phyloP scores from a whole-genome alignment of 1,140 invertebrate genomes.

The Panagrolaimus sp. region DNA sequence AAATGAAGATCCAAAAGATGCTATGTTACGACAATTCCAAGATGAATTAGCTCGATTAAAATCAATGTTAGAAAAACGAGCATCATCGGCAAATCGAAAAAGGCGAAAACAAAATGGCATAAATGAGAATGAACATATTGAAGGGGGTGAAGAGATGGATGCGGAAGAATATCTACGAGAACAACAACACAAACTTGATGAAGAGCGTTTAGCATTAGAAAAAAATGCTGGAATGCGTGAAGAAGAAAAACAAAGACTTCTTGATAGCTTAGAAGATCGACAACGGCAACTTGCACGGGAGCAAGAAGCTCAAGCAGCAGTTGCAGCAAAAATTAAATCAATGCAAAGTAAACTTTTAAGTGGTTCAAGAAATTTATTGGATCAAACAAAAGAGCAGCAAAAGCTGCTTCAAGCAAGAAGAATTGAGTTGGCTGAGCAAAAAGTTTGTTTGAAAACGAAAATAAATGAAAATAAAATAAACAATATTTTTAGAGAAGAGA shows the following conservation, averaged over 20 bases:
- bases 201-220: conserved; percentile 63
- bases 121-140: not conserved
- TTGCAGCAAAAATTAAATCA: conserved; percentile 63
- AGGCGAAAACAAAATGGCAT: conserved; percentile 22
- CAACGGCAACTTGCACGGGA: conserved; percentile 64
- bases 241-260: conserved; percentile 65
- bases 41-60: conserved; percentile 49
- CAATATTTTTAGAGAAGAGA: conserved; percentile 62
- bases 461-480: too few species aligned
- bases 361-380: conserved; percentile 77
- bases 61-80: conserved; percentile 58
- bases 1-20: conserved; percentile 91
- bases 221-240: conserved; percentile 62
- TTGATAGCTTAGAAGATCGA: conserved; percentile 64
- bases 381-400: conserved; percentile 82
- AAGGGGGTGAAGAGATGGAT: conserved; percentile 56
- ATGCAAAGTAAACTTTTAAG: conserved; percentile 80
- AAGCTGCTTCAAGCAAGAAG: conserved; percentile 72
- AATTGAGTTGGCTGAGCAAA: conserved; percentile 76
- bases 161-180: conserved; percentile 60
- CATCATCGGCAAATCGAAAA: conserved; percentile 58
- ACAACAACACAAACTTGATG: conserved; percentile 62
- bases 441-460: conserved; percentile 62
- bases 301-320: conserved; percentile 62
- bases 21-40: conserved; percentile 77